A percentile compares a stretch with the other conserved stretches of the same genome.
Conservation (phyloP, 1,140 invertebrate species). For the Melipona quadrifasciata region DNA sequence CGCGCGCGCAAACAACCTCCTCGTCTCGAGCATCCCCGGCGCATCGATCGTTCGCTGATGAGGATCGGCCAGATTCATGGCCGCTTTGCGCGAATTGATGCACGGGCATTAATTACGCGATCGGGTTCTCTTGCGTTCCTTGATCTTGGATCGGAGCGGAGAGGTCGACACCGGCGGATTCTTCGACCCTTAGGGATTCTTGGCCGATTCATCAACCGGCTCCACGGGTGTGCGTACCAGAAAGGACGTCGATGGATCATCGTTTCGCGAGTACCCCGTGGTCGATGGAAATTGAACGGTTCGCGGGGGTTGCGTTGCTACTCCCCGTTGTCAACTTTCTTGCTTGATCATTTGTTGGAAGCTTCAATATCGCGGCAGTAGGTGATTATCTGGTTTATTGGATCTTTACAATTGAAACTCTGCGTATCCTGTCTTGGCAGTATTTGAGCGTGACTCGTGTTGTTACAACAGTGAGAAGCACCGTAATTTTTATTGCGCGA, state of each 20-base stretch:
- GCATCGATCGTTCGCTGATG: constrained; percentile 66
- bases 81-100: constrained; percentile 77
- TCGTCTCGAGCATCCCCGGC: constrained; percentile 31
- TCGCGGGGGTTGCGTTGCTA: no score
- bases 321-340: neutral
- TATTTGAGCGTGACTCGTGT: no score
- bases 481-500: no score
- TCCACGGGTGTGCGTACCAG: constrained; percentile 30
- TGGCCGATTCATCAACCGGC: constrained; percentile 58
- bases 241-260: constrained; percentile 46
- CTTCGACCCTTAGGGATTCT: constrained; percentile 36
- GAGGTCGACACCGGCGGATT: constrained; percentile 50
- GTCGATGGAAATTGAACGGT: neutral
- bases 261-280: constrained; percentile 8
- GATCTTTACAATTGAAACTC: no score
- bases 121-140: constrained; percentile 47
- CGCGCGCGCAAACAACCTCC: neutral
- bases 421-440: no score
- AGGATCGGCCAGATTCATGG: constrained; percentile 69
- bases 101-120: constrained; percentile 77
- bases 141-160: constrained; percentile 56
- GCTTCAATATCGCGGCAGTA: no score
- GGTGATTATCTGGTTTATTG: no score
- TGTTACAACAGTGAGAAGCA: no score
- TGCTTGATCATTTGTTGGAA: no score